Evolutionary conservation across 2,797 vertebrate species (phyloP), one percentile per base, ranked within the genome.

Genomic region (Triplophysa yarkandensis): DNA sequence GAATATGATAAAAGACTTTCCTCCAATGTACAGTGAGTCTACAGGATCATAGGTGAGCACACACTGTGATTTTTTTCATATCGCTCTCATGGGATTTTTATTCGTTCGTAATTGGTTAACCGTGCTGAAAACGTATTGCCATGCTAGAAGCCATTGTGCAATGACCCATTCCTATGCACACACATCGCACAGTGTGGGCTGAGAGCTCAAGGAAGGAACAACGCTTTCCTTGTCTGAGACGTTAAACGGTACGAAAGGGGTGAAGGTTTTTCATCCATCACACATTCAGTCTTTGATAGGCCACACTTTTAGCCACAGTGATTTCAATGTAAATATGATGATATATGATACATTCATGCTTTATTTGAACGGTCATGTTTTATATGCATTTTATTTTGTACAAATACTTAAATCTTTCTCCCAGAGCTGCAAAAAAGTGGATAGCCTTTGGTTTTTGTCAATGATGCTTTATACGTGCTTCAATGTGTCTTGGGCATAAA

Each of bases 41-140:
- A 17, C 2, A 16, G 41, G 41, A 44, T n/a, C 36, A 7, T 25
- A 54, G 10, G 23, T 5, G 19, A 25, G 4, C 8, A 2, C n/a
- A 19, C 17, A 48, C 44, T 73, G 34, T 73, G 46, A 73, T 43
- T 73, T 16, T 54, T 52, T 73, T 64, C 17, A 14, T 34, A 32
- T 55, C 28, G 44, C 69, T 65, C 71, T 55, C 36, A 0, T n/a
- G 16, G 71, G 25, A 64, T 79, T 86, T 83, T 81, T 86, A 84
- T 85, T 67, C 78, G 77, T 86, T 85, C 85, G 72, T 83, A 85
- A 86, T 83, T 82, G 82, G 75, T 82, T 85, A 84, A 86, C 77
- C 44, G 76, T 70, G 69, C 79, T 80, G 73, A 79, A 81, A 81
- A 78, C 79, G 39, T 78, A 63, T 79, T 81, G 78, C 77, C 6